Evolutionary conservation across 2,888 invertebrate genomes (phyloP).

Genomic region (Noctua comes): DNA sequence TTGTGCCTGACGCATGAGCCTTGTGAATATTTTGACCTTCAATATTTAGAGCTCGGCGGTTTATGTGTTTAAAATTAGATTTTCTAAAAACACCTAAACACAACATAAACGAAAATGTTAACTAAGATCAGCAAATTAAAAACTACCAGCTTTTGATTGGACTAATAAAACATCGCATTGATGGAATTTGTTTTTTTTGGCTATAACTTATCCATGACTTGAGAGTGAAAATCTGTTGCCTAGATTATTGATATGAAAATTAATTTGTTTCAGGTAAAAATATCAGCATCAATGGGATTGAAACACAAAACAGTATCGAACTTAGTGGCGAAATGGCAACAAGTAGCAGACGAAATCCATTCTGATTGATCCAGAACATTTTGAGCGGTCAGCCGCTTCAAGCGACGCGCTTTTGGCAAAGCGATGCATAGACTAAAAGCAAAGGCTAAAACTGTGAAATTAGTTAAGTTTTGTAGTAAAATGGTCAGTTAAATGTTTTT

Average conservation of each 20-base stretch:
- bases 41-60: no score
- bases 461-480: slow-evolving; percentile 11
- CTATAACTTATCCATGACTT: not conserved
- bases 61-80: no score
- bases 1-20: no score
- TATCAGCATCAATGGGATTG: slow-evolving; percentile 85
- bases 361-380: slow-evolving; percentile 75
- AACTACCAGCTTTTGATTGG: not conserved
- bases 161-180: not conserved
- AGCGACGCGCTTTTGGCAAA: slow-evolving; percentile 6
- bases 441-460: slow-evolving; percentile 26
- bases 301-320: slow-evolving; percentile 92
- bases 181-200: not conserved
- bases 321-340: slow-evolving; percentile 92
- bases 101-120: not conserved
- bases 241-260: not conserved
- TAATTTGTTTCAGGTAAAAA: slow-evolving; percentile 80
- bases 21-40: no score
- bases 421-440: not conserved
- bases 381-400: slow-evolving; percentile 28
- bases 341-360: slow-evolving; percentile 89
- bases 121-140: not conserved
- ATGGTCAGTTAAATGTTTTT: not conserved
- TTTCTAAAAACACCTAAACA: not conserved
- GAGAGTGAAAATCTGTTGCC: not conserved